phyloP scores from a whole-genome alignment of 2,113 vertebrate species.

The Phrynosoma platyrhinos region DNA sequence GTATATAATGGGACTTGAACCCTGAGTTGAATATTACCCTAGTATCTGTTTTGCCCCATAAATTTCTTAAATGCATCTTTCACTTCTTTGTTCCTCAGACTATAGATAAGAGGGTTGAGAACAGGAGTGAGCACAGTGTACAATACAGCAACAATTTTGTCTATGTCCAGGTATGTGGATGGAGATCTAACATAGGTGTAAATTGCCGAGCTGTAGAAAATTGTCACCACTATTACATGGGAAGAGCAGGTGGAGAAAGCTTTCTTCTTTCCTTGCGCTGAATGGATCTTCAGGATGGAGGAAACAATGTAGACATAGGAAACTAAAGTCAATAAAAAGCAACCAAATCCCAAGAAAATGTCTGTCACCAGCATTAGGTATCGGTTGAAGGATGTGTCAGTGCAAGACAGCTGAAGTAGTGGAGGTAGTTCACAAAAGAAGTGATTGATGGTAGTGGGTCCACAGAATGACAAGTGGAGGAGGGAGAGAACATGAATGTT shows the following conservation, averaged over 20 bases:
- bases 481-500: slow-evolving; percentile 1
- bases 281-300: slow-evolving; percentile 25
- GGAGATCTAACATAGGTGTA: slow-evolving; percentile 16
- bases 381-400: slow-evolving; percentile 5
- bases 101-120: no score
- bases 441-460: slow-evolving; percentile 10
- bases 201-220: slow-evolving; percentile 11
- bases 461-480: slow-evolving; percentile 34
- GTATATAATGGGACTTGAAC: no score
- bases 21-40: not conserved
- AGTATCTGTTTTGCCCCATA: not conserved
- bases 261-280: not conserved
- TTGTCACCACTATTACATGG: slow-evolving; percentile 6
- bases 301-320: slow-evolving; percentile 16
- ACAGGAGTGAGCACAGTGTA: slow-evolving; percentile 16
- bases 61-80: not conserved
- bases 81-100: not conserved
- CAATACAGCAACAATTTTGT: not conserved
- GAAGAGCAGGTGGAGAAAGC: slow-evolving; percentile 11
- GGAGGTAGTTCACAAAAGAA: slow-evolving; percentile 36
- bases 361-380: slow-evolving; percentile 22
- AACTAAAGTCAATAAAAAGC: slow-evolving; percentile 29
- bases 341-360: slow-evolving; percentile 5
- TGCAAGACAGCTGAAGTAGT: slow-evolving; percentile 1
- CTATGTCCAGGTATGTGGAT: not conserved